Base-by-base conservation (phyloP, 2,113 vertebrate genomes). In the Eublepharis macularius region DNA sequence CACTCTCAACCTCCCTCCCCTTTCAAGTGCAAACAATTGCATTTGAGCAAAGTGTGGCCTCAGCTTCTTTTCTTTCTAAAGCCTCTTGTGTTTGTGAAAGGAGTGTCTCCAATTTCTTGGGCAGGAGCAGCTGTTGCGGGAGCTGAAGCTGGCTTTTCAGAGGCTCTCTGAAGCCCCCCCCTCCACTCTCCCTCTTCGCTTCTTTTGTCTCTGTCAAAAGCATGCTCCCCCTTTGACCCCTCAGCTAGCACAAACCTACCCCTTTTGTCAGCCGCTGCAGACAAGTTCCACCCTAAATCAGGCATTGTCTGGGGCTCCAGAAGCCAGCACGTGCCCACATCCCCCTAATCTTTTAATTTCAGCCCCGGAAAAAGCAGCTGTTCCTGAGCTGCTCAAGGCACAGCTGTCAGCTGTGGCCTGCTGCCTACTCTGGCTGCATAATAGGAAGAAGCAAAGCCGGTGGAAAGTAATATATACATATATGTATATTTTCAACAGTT, bases 101-200 rank as follows among this genome's bases (percentile, higher is more conserved):
- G 96, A 96, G 94, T 96, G 94, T 97, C 97, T 99, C 97, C 96
- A 96, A 98, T 99, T 98, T 98, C 98, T 97, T 96, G 94, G 96
- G 94, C 95, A 80, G 93, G 94, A 97, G 97, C 98, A 99, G 98
- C 98, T 99, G 98, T 97, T 95, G 92, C 94, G 85, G 94, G 95
- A 60, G 95, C 94, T 90, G 86, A 95, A 94, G 94, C 92, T 69
- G 94, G 92, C 94, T 95, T 97, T 97, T 97, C 95, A 96, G 92
- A 92, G 93, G 87, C 84, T 69, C 1, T 78, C 90, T 83, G 88
- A 83, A 93, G 96, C 93, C 94, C 93, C 88, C 76, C 86, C 94
- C 94, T 95, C 96, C 45, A 4, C 93, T 95, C 92, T 82, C 91
- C 91, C 96, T 94, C 89, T 92, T 76, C 82, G 69, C 75, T 92